Base-by-base conservation (phyloP, 2,113 vertebrate genomes). In the Sander lucioperca region DNA sequence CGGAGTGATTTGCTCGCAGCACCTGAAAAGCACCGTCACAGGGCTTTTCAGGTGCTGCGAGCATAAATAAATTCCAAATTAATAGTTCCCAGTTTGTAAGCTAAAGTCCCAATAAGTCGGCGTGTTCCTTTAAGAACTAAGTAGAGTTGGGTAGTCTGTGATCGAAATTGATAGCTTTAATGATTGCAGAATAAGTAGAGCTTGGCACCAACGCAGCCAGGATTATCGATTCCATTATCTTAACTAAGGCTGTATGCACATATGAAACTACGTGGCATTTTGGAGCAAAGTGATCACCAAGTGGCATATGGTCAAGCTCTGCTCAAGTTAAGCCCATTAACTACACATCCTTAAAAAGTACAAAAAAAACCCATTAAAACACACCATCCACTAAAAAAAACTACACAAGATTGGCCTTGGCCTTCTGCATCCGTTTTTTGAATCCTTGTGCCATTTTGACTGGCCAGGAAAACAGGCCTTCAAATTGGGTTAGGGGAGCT, bases 401-500 rank as follows among this genome's bases (percentile, higher is more conserved):
- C 54, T 68, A 36, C 70, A 51, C 61, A 45, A n/a, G 36, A 30
- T 2, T 21, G 23, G 70, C 82, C 61, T 80, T 39, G 51, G 58
- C 53, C 21, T 53, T 65, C n/a, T 69, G 45, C 59, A 84, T 84
- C 81, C 84, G 84, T 89, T 84, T 89, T 86, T 86, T 77, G 83
- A 92, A 87, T 53, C 79, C 62, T 43, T 83, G 43, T 47, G 53
- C 64, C 83, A 79, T 91, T 89, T 87, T 87, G 86, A 86, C 86
- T 83, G 74, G 68, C 65, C 56, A 25, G 13, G 15, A 82, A 90
- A 92, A 82, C 86, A 73, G 87, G 64, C 82, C 62, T 91, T 86
- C 71, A 85, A 93, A 91, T 8, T 91, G 88, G 92, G 91, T 92
- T 90, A 93, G 75, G 56, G 85, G 85, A 88, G 66, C 85, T 83